A percentile compares a stretch with the other conserved stretches of the same genome.
phyloP scores from a whole-genome alignment of 2,797 vertebrate species.

The Denticeps clupeoides region DNA sequence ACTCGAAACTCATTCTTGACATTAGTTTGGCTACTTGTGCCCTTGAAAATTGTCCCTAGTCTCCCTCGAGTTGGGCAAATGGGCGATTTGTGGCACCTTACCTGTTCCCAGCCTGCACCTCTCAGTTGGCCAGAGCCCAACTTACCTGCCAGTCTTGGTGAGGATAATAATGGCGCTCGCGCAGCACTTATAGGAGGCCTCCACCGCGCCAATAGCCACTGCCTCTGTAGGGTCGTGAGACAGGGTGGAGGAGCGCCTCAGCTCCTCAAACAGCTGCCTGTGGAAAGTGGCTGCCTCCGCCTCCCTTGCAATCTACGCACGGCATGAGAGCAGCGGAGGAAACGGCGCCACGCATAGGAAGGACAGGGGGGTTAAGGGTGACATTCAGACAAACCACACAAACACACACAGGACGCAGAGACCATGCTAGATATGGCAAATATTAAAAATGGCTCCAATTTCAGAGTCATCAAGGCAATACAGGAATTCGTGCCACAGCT shows the following conservation, averaged over 20 bases:
- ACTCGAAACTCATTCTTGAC: too few relatives aligned
- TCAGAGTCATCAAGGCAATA: too few relatives aligned
- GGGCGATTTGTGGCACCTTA: too few relatives aligned
- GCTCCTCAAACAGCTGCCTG: constrained; percentile 90
- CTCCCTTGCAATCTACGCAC: constrained; percentile 88
- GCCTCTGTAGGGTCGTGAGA: constrained; percentile 90
- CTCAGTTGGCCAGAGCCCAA: constrained; percentile 7
- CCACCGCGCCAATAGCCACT: constrained; percentile 85
- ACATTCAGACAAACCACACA: constrained; percentile 34
- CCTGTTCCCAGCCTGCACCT: too few relatives aligned
- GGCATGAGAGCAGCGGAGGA: constrained; percentile 16
- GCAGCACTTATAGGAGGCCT: constrained; percentile 93
- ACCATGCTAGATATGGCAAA: not conserved
- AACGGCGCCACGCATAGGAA: constrained; percentile 22
- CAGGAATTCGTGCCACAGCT: constrained; percentile 14
- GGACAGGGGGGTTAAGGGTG: constrained; percentile 35
- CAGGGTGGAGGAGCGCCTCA: constrained; percentile 75
- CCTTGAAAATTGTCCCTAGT: not conserved
- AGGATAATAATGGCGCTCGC: constrained; percentile 90
- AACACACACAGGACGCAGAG: constrained; percentile 7
- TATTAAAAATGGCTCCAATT: too few relatives aligned
- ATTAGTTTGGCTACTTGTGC: too few relatives aligned
- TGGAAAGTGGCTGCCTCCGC: constrained; percentile 97
- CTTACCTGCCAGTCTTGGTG: constrained; percentile 95
- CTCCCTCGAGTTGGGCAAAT: too few relatives aligned